Conservation (phyloP, 2,113 vertebrate genomes). For the Vanacampus margaritifer region DNA sequence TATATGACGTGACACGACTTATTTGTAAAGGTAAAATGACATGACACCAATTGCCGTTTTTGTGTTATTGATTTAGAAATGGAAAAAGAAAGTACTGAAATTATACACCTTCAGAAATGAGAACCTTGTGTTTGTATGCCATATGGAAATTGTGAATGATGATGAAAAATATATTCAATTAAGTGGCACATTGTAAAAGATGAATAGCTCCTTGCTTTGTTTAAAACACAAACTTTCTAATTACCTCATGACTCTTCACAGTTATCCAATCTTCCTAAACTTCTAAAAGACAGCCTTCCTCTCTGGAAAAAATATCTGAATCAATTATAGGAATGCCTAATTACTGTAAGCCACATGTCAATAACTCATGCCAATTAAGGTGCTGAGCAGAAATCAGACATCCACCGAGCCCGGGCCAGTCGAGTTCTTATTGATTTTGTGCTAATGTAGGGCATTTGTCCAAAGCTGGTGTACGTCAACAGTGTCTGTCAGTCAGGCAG, state of each 20-base stretch:
- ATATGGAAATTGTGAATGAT: background rate
- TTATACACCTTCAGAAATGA: background rate
- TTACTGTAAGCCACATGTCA: conserved; percentile 51
- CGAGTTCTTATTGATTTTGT: conserved; percentile 50
- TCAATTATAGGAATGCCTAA: conserved; percentile 52
- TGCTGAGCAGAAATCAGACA: conserved; percentile 39
- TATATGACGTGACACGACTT: background rate
- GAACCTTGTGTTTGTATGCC: background rate
- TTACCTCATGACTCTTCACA: background rate
- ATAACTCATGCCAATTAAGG: conserved; percentile 69
- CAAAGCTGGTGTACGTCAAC: conserved; percentile 27
- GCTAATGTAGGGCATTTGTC: conserved; percentile 44
- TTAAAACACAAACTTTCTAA: background rate
- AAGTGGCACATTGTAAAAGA: background rate
- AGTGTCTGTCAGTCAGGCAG: conserved; percentile 45
- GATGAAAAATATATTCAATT: background rate
- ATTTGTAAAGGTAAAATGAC: no score
- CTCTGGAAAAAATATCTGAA: conserved; percentile 15
- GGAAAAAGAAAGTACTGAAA: no score
- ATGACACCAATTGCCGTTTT: background rate
- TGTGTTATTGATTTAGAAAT: background rate
- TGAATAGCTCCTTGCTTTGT: background rate
- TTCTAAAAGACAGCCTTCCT: background rate
- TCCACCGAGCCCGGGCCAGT: conserved; percentile 19
- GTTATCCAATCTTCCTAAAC: background rate